Evolutionary conservation across 2,888 invertebrate species (phyloP), one percentile per base, ranked within the genome.

Genomic region (Acrocera orbiculus): DNA sequence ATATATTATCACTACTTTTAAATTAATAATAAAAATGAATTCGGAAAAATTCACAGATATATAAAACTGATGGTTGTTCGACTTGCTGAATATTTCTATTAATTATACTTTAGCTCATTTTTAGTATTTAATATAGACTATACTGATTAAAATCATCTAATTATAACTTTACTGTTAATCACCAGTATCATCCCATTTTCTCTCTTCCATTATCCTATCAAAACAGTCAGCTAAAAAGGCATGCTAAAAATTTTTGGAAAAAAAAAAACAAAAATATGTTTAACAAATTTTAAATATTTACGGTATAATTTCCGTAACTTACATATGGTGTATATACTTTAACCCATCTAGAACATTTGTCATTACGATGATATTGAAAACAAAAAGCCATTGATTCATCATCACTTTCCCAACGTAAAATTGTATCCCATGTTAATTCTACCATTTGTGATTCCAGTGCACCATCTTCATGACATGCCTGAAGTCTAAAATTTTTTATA

Each of bases 131-230:
- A n/a, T n/a, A n/a, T n/a, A n/a, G n/a, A n/a, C n/a, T n/a, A n/a
- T n/a, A n/a, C n/a, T n/a, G n/a, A n/a, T n/a, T n/a, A n/a, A n/a
- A n/a, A n/a, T n/a, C n/a, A n/a, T n/a, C n/a, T n/a, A n/a, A n/a
- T n/a, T n/a, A n/a, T n/a, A 17, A 15, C 16, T 7, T 19, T 15
- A 11, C 27, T 36, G 62, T 69, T 79, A 81, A 61, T 83, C 82
- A 31, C 79, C 80, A 29, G 77, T 74, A 56, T 82, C 82, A 37
- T 74, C 70, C 82, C 82, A 83, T 59, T 77, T 80, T 45, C 75
- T 73, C 58, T 95, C 93, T 57, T 90, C 89, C 56, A 82, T 78
- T 69, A 93, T 83, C 66, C 87, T 73, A 58, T 92, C 90, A 66
- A 95, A 90, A 61, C 95, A 93, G 60, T 92, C 93, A 35, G 59